phyloP scores from a whole-genome alignment of 2,888 invertebrate species.

The Pristionchus fissidentatus region DNA sequence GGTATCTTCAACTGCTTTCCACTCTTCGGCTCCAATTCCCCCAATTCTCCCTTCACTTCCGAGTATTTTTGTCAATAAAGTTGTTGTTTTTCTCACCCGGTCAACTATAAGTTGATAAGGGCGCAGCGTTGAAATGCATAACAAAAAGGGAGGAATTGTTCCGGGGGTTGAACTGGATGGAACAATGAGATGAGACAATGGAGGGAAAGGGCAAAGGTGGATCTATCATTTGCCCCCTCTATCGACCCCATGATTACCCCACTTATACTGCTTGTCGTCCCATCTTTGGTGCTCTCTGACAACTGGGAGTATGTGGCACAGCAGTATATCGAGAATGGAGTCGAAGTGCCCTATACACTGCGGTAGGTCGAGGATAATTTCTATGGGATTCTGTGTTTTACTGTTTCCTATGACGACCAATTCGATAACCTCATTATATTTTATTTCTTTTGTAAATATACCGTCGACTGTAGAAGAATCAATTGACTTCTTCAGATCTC shows the following conservation, averaged over 20 bases:
- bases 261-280: neutral
- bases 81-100: neutral
- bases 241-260: constrained; percentile 6
- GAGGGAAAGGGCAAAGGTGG: neutral
- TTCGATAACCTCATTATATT: too few relatives aligned
- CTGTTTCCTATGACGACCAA: too few relatives aligned
- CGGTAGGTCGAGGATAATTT: neutral
- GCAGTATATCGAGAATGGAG: constrained; percentile 47
- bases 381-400: neutral
- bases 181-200: constrained; percentile 21
- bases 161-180: constrained; percentile 36
- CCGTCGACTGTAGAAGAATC: too few relatives aligned
- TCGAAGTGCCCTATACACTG: constrained; percentile 46
- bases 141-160: constrained; percentile 26
- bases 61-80: constrained; percentile 21
- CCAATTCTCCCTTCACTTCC: neutral
- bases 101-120: neutral
- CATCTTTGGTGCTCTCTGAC: neutral
- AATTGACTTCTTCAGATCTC: constrained; percentile 14
- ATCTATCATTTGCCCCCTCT: neutral
- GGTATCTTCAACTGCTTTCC: constrained; percentile 6
- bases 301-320: constrained; percentile 11
- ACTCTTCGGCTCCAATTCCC: neutral
- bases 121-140: neutral
- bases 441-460: too few relatives aligned